phyloP scores from a whole-genome alignment of 1,140 invertebrate genomes.

The Drosophila miranda region DNA sequence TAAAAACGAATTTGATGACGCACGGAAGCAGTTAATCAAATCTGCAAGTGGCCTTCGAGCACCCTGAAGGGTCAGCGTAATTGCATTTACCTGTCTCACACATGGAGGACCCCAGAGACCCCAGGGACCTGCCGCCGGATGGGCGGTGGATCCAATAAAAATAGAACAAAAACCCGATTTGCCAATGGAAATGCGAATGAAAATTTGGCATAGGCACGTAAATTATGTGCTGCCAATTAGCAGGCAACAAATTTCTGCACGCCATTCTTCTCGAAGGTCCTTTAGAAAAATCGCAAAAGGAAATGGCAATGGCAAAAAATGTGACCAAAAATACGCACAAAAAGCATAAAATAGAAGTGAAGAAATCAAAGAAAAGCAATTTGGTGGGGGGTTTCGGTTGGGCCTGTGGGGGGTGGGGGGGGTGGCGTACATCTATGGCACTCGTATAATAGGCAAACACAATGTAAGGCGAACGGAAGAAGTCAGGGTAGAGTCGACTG shows the following conservation, averaged over 20 bases:
- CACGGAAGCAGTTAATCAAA: conserved; percentile 81
- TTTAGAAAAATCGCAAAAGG: conserved; percentile 29
- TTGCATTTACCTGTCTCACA: conserved; percentile 62
- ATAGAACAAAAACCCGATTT: conserved; percentile 45
- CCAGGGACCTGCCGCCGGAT: neutral
- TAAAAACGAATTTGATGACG: conserved; percentile 76
- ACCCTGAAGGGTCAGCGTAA: conserved; percentile 46
- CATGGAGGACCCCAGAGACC: conserved; percentile 4
- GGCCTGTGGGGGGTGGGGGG: neutral
- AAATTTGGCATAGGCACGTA: conserved; percentile 74
- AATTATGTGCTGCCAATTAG: conserved; percentile 80
- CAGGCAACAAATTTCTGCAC: conserved; percentile 64
- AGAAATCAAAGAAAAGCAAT: conserved; percentile 38
- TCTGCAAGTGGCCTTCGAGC: conserved; percentile 61
- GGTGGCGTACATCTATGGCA: neutral
- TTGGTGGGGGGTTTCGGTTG: conserved; percentile 6
- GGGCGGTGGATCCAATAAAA: conserved; percentile 36
- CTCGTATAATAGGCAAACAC: conserved; percentile 32
- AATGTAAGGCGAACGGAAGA: conserved; percentile 12
- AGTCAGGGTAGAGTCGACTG: neutral
- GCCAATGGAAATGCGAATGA: conserved; percentile 44
- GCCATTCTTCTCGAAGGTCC: conserved; percentile 35
- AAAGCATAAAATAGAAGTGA: conserved; percentile 21
- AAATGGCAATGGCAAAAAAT: conserved; percentile 47
- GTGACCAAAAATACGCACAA: conserved; percentile 56